phyloP scores from a whole-genome alignment of 2,797 vertebrate genomes.

The Cyclura pinguis region DNA sequence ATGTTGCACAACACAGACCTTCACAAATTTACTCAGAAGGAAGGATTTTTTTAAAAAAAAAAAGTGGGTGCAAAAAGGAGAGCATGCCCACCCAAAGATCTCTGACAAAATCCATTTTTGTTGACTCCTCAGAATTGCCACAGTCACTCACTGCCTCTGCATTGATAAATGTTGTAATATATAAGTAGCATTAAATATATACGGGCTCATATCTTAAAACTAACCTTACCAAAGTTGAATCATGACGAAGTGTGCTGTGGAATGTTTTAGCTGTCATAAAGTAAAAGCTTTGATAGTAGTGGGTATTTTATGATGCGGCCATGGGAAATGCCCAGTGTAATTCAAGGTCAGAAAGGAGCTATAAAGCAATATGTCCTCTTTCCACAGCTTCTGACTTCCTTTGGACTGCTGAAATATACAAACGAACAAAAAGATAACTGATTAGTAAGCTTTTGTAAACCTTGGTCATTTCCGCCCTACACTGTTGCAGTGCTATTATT shows the following conservation, averaged over 20 bases:
- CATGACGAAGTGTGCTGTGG: too few species aligned
- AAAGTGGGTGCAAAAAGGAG: neutral
- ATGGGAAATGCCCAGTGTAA: neutral
- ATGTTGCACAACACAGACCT: neutral
- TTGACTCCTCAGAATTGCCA: neutral
- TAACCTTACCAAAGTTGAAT: too few species aligned
- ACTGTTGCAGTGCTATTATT: too few species aligned
- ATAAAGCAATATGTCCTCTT: neutral
- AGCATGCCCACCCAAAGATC: neutral
- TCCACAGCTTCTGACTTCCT: neutral
- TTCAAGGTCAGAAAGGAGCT: neutral
- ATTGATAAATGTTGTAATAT: too few species aligned
- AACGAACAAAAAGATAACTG: too few species aligned
- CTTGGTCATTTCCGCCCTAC: too few species aligned
- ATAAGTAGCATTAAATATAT: too few species aligned
- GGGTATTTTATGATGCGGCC: too few species aligned
- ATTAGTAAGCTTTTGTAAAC: too few species aligned
- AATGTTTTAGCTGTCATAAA: too few species aligned
- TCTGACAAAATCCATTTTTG: neutral
- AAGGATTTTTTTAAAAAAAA: neutral
- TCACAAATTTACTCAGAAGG: neutral
- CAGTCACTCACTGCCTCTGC: neutral
- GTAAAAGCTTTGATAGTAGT: too few species aligned
- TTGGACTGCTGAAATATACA: neutral
- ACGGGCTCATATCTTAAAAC: too few species aligned